Base-by-base conservation (phyloP, 1,140 invertebrate genomes). In the Pantala flavescens region DNA sequence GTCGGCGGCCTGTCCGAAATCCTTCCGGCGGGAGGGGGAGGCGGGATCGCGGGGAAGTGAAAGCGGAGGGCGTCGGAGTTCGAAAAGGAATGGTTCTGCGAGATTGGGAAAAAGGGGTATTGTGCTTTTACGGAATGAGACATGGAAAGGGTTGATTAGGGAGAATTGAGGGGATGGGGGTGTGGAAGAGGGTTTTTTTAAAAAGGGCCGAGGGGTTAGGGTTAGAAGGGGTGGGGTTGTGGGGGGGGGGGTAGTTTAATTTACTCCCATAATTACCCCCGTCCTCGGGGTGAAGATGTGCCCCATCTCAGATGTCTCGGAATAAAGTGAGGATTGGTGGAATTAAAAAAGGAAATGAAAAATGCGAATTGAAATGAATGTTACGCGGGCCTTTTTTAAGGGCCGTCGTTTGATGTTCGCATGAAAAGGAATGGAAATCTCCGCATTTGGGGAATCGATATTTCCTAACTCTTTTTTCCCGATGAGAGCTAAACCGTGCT, bases 1-100 rank as follows among this genome's bases (percentile, higher is more conserved):
- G 49, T 63, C 49, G 49, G 49, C 49, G n/a, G 49, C n/a, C 49
- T 63, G 49, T 63, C 49, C 49, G 12, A 63, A 63, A 63, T 63
- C 12, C 49, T 63, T 63, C 16, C 12, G 49, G 12, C 16, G n/a
- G 49, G 12, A 12, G 49, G 49, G 49, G 5, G 2, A 12, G 49
- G 49, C 5, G n/a, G 49, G 12, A 3, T 14, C 3, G 49, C 14
- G 49, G n/a, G 49, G 49, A 63, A 63, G 49, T 19, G n/a, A 14
- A 36, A 63, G 49, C 14, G 49, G 5, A 63, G 49, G 49, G 49
- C 5, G 49, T 16, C 16, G 49, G 14, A 16, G 49, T 21, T 63
- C 12, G 2, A 63, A 63, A 3, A 63, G 49, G 2, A 63, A 19
- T 63, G 49, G 14, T 63, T 63, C 49, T 21, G 49, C 14, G 49